phyloP scores from a whole-genome alignment of 2,888 invertebrate genomes.

The Eristalinus sepulchralis region DNA sequence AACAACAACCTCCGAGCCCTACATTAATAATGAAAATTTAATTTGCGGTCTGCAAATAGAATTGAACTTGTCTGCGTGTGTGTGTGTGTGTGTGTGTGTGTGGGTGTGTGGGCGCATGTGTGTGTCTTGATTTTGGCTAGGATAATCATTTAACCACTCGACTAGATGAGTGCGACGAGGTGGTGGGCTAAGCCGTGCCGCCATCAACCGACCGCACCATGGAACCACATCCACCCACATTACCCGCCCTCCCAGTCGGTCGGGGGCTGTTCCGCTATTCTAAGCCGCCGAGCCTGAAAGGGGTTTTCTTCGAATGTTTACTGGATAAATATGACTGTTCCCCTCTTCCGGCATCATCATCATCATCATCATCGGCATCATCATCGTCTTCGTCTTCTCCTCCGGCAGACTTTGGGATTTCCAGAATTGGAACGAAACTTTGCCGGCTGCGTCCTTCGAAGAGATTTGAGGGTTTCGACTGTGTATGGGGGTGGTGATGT shows the following conservation, averaged over 20 bases:
- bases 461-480: background rate
- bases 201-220: conserved; percentile 16
- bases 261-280: conserved; percentile 11
- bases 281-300: conserved; percentile 37
- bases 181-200: conserved; percentile 45
- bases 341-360: conserved; percentile 8
- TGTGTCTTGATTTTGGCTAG: conserved; percentile 33
- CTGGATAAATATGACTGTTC: conserved; percentile 60
- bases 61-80: conserved; percentile 45
- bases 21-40: conserved; percentile 71
- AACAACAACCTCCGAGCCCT: conserved; percentile 50
- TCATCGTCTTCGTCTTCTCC: background rate
- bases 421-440: conserved; percentile 59
- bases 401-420: conserved; percentile 47
- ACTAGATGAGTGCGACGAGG: conserved; percentile 31
- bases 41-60: conserved; percentile 69
- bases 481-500: conserved; percentile 16
- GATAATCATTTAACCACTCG: conserved; percentile 68
- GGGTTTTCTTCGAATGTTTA: conserved; percentile 64
- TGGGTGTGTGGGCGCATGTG: background rate
- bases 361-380: conserved; percentile 10
- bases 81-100: conserved; percentile 4
- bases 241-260: conserved; percentile 13
- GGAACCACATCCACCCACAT: conserved; percentile 11
- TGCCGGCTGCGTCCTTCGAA: background rate